phyloP scores from a whole-genome alignment of 2,113 vertebrate species.

The Lycaon pictus region DNA sequence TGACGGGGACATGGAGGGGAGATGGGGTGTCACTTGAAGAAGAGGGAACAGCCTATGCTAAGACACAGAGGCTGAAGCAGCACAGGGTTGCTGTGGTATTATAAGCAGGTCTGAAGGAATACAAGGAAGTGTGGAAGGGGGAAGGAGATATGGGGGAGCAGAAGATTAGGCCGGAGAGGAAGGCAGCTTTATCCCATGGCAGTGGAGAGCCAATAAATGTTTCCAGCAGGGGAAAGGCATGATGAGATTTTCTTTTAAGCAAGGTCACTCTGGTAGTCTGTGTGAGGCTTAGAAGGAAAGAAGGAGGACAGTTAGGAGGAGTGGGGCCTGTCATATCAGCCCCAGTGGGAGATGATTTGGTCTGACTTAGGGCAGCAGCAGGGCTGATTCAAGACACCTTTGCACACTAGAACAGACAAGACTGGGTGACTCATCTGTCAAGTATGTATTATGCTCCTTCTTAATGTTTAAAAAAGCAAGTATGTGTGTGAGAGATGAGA shows the following conservation, averaged over 20 bases:
- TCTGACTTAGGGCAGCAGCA: background rate
- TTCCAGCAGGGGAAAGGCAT: background rate
- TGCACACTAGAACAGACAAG: background rate
- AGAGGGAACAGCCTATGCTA: background rate
- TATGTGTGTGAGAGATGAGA: background rate
- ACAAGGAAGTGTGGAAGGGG: background rate
- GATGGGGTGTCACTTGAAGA: background rate
- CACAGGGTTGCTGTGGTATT: background rate
- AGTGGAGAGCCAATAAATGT: background rate
- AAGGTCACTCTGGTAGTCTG: background rate
- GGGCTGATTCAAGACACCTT: background rate
- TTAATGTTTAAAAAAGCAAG: background rate
- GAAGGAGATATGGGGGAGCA: fast-evolving
- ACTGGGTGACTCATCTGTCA: background rate
- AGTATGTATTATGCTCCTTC: background rate
- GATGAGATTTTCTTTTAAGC: background rate
- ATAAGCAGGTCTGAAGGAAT: background rate
- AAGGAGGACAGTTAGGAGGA: background rate
- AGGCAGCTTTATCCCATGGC: background rate
- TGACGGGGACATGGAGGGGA: background rate
- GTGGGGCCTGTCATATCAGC: background rate
- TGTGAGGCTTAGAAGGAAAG: background rate
- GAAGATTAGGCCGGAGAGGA: background rate
- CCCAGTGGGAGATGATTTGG: background rate
- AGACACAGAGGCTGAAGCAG: background rate